These are phyloP conservation scores for Drosophila hawaiiensis DNA, from an alignment of 2,888 invertebrate genomes.

Conservation along the genomic window DNA sequence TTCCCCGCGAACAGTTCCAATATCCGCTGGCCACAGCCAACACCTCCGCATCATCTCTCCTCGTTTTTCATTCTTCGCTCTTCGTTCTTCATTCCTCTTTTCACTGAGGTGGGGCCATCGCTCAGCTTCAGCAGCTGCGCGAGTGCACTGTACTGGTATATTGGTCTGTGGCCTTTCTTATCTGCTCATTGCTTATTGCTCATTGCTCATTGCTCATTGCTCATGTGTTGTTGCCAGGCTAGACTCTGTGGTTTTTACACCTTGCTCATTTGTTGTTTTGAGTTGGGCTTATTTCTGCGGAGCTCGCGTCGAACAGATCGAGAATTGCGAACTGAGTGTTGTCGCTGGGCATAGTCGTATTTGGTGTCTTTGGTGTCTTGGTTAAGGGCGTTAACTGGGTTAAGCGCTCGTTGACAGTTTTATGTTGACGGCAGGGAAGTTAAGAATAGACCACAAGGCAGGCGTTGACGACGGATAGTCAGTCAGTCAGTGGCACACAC, in stretches of 20 bases:
- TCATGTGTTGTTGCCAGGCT: slow-evolving; percentile 14
- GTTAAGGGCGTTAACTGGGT: slow-evolving; percentile 78
- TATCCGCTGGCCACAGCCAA: slow-evolving; percentile 69
- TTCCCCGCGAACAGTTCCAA: slow-evolving; percentile 37
- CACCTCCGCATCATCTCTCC: slow-evolving; percentile 60
- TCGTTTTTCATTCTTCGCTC: not conserved
- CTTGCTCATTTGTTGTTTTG: slow-evolving; percentile 26
- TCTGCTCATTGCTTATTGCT: slow-evolving; percentile 69
- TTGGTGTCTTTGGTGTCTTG: slow-evolving; percentile 34
- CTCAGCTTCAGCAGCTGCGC: slow-evolving; percentile 40
- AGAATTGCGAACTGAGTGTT: slow-evolving; percentile 28
- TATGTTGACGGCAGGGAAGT: slow-evolving; percentile 57
- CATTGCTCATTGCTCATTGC: slow-evolving; percentile 46
- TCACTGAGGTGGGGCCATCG: slow-evolving; percentile 64
- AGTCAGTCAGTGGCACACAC: slow-evolving; percentile 76
- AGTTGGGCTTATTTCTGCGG: slow-evolving; percentile 15
- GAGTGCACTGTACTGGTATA: slow-evolving; percentile 55
- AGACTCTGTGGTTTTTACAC: slow-evolving; percentile 59
- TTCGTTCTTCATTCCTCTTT: slow-evolving; percentile 4
- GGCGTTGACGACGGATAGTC: slow-evolving; percentile 49
- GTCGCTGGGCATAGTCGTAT: slow-evolving; percentile 7
- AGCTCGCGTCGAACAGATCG: slow-evolving; percentile 58
- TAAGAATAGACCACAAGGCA: slow-evolving; percentile 43
- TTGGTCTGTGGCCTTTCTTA: slow-evolving; percentile 60
- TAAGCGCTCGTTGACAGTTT: slow-evolving; percentile 77